These are phyloP conservation scores for Catamblyrhynchus diadema DNA, from an alignment of 2,797 vertebrate species.

Conservation along the genomic window DNA sequence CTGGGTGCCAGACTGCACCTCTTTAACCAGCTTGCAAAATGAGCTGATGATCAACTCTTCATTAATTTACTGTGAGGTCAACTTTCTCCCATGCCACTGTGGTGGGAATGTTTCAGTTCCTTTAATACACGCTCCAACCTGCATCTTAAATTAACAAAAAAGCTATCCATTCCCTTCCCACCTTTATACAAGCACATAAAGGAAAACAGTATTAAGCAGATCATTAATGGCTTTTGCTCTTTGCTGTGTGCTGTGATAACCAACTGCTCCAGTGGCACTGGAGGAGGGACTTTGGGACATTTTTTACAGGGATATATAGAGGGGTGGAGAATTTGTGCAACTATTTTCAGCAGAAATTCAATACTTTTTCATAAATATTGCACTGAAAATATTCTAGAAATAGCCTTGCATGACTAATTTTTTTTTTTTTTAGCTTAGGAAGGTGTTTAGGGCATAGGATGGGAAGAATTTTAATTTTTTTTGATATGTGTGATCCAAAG, in stretches of 20 bases:
- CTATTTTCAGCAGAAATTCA: not conserved
- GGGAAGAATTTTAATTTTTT: not conserved
- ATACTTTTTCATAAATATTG: not conserved
- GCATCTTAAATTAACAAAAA: not conserved
- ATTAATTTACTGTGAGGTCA: not conserved
- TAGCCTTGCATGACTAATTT: not conserved
- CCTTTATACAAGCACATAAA: not conserved
- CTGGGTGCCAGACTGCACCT: not conserved
- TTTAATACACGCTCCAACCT: fast-evolving
- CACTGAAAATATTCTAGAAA: not conserved
- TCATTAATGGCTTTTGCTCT: not conserved
- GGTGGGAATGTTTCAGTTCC: not conserved
- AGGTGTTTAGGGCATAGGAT: not conserved
- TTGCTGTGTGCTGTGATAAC: not conserved
- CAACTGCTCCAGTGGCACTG: not conserved
- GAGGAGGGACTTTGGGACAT: not conserved
- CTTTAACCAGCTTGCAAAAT: not conserved
- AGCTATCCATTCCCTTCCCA: not conserved
- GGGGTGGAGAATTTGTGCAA: not conserved
- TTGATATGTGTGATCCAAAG: not conserved
- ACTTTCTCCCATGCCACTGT: not conserved
- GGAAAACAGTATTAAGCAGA: not conserved
- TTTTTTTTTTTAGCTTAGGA: not conserved
- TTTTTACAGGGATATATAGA: not conserved
- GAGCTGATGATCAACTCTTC: not conserved